phyloP scores from a whole-genome alignment of 2,797 vertebrate species.

The Clarias fuscus region DNA sequence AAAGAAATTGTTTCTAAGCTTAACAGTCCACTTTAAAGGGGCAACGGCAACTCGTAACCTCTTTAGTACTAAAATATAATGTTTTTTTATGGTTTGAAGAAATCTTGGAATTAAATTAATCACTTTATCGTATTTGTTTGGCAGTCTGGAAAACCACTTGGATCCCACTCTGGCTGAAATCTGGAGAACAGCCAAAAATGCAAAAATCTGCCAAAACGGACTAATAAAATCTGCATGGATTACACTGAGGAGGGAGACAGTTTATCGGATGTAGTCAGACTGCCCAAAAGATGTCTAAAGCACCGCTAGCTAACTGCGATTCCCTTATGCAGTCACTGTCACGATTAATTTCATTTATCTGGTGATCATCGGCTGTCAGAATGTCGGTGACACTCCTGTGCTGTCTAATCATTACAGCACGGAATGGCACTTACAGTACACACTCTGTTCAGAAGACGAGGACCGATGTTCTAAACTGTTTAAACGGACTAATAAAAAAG shows the following conservation, averaged over 20 bases:
- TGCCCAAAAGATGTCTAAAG: neutral
- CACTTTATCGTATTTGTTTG: constrained; percentile 5
- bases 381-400: neutral
- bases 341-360: constrained; percentile 4
- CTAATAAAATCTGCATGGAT: neutral
- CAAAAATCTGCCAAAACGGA: neutral
- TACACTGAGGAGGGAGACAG: neutral
- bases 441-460: neutral
- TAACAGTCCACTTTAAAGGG: neutral
- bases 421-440: neutral
- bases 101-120: neutral
- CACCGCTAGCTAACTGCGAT: neutral
- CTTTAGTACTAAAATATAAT: neutral
- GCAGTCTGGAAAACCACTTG: neutral
- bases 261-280: neutral
- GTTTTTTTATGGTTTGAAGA: neutral
- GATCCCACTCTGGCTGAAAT: neutral
- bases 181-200: neutral
- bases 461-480: neutral
- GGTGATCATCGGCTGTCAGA: constrained; percentile 5
- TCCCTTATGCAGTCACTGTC: neutral
- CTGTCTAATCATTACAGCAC: neutral
- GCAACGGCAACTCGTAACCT: neutral
- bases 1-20: constrained; percentile 1
- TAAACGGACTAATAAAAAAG: neutral